A percentile compares a stretch with the other conserved stretches of the same genome.
phyloP scores from a whole-genome alignment of 1,140 invertebrate species.

The Listronotus bonariensis region DNA sequence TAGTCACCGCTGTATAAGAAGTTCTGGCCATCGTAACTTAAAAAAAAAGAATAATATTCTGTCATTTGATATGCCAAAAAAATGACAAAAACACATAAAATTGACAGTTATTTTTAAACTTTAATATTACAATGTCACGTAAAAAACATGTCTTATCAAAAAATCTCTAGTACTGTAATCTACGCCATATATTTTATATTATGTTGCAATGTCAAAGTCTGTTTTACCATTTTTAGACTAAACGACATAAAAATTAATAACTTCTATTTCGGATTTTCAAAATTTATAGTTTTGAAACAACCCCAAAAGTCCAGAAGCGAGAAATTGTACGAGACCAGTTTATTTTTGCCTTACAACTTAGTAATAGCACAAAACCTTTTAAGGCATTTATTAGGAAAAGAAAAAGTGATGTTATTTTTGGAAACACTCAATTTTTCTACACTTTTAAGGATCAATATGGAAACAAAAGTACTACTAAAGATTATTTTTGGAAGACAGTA shows the following conservation, averaged over 20 bases:
- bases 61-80: no score
- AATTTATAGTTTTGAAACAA: neutral
- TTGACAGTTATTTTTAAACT: neutral
- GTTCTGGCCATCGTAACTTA: no score
- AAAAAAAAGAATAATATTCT: no score
- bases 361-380: slow-evolving; percentile 15
- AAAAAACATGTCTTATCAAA: no score
- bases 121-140: neutral
- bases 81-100: no score
- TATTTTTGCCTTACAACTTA: slow-evolving; percentile 1
- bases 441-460: neutral
- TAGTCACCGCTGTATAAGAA: no score
- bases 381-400: slow-evolving; percentile 6
- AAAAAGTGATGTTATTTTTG: slow-evolving; percentile 13
- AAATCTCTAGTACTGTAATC: no score
- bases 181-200: no score
- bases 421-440: neutral
- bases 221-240: neutral
- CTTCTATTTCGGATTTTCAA: neutral
- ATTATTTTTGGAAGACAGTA: neutral
- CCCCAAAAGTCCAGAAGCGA: neutral
- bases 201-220: no score
- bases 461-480: neutral
- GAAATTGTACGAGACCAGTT: neutral
- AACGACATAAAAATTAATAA: slow-evolving; percentile 2